Evolutionary conservation across 2,113 vertebrate species (phyloP).

Genomic region (Triplophysa tibetana): DNA sequence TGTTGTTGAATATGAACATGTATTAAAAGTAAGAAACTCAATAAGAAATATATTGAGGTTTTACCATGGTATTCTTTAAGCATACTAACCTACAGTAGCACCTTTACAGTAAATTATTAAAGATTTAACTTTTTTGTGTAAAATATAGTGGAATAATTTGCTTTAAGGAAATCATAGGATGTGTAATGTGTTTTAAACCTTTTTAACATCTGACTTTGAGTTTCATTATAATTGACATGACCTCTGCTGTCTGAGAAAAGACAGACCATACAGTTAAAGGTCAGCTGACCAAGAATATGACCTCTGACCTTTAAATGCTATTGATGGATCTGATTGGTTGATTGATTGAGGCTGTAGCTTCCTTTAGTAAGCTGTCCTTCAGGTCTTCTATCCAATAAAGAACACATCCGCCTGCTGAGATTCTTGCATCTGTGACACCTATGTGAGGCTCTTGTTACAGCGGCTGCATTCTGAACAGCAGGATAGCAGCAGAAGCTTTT

Average conservation of each 20-base stretch:
- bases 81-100: too few relatives aligned
- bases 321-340: conserved; percentile 49
- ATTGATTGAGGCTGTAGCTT: conserved; percentile 51
- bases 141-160: neutral
- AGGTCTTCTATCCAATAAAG: conserved; percentile 46
- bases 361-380: conserved; percentile 59
- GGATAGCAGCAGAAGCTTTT: conserved; percentile 23
- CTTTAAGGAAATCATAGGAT: neutral
- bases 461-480: conserved; percentile 6
- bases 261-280: conserved; percentile 47
- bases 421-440: conserved; percentile 20
- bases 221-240: conserved; percentile 21
- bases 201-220: conserved; percentile 39
- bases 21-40: neutral
- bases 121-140: neutral
- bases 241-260: conserved; percentile 21
- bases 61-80: too few relatives aligned
- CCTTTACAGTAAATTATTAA: too few relatives aligned
- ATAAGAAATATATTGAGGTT: too few relatives aligned
- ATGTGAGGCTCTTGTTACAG: conserved; percentile 27
- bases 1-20: neutral
- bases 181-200: conserved; percentile 29
- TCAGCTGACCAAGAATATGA: conserved; percentile 58
- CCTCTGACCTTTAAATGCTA: conserved; percentile 47
- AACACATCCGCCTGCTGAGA: conserved; percentile 12